Base-by-base conservation (phyloP, 2,113 vertebrate genomes). In the Tachysurus fulvidraco region DNA sequence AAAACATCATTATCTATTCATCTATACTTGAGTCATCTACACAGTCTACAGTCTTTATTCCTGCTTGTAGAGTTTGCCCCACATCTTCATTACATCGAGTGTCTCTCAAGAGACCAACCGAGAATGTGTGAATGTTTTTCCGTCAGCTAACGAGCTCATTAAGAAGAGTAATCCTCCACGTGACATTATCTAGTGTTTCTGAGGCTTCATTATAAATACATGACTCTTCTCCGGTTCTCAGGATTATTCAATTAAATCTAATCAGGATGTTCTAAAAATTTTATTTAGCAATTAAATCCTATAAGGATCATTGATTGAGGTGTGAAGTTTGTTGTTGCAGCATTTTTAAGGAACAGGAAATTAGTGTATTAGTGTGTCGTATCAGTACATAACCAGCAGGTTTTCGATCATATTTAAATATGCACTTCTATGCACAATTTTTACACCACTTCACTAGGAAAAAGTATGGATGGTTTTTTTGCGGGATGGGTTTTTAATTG, bases 81-180 rank as follows among this genome's bases (percentile, higher is more conserved):
- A 30, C 9, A 4, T 81, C 78, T 44, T 30, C 10, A 14, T 41
- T 60, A 60, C 23, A 81, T 21, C 44, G 10, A 81, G 36, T 16
- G 78, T 23, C 36, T 41, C 57, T 60, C 78, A 21, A 16, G 78
- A 81, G 77, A 59, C 76, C 54, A 30, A 21, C 77, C 36, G 54
- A 55, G 28, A 81, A 44, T 3, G 19, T 81, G 55, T 81, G 78
- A 60, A 44, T 81, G 30, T 81, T 59, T 81, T 81, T 81, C 36
- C 13, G 8, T 60, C 28, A 5, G n/a, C 19, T 81, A 81, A 81
- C 21, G 78, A 81, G 78, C 85, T 81, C 67, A 81, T 89, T 84
- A 74, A 67, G 44, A 60, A 44, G 46, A 69, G 13, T 3, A 69
- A 46, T 59, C 71, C 78, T 77, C 81, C 41, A 9, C 28, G 44